Evolutionary conservation across 2,888 invertebrate species (phyloP).

Genomic region (Urechis unicinctus): DNA sequence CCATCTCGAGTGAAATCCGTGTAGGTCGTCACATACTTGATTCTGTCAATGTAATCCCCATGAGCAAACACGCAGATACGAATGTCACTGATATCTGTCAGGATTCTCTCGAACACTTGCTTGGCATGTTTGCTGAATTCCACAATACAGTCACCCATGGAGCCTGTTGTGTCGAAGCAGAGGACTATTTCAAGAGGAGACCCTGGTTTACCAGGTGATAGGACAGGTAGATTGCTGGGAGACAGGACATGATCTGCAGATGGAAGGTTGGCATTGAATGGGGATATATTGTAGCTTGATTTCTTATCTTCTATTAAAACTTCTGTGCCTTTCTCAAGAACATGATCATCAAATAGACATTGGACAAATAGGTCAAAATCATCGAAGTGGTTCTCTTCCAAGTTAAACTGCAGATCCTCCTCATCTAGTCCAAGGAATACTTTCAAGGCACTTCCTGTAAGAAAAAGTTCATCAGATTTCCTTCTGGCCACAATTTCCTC

Average conservation of each 20-base stretch:
- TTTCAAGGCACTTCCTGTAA: no score
- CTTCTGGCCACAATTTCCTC: background rate
- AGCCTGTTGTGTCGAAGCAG: background rate
- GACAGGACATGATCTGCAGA: background rate
- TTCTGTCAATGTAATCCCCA: background rate
- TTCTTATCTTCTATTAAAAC: background rate
- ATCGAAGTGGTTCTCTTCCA: background rate
- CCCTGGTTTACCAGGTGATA: background rate
- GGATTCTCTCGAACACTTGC: background rate
- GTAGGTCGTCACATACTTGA: background rate
- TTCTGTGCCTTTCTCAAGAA: background rate
- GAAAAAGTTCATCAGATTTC: background rate
- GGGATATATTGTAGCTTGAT: background rate
- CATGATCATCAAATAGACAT: background rate
- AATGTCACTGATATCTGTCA: background rate
- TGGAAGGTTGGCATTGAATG: background rate
- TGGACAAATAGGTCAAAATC: background rate
- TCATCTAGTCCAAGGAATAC: no score
- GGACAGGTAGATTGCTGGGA: background rate
- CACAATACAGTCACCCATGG: background rate
- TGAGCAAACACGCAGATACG: background rate
- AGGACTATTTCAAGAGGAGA: background rate
- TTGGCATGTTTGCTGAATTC: background rate
- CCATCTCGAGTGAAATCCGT: background rate
- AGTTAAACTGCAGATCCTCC: background rate